Conservation (phyloP, 2,888 invertebrate species). For the Agonopterix heracliana region DNA sequence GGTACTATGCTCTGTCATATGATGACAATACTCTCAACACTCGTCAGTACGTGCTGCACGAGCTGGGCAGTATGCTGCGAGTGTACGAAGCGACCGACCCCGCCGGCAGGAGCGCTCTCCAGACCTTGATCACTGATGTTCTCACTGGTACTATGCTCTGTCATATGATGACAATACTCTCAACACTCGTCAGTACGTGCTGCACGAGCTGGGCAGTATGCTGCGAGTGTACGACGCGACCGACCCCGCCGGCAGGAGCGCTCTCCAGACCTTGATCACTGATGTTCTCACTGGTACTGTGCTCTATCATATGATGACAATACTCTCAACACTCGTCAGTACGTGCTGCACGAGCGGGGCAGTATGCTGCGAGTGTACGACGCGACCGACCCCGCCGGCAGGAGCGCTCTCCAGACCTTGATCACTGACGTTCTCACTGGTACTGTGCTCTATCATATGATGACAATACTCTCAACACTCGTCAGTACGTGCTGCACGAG, state of each 20-base stretch:
- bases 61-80: too few species aligned
- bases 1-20: too few species aligned
- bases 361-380: slow-evolving; percentile 74
- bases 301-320: slow-evolving; percentile 45
- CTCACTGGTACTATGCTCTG: too few species aligned
- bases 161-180: too few species aligned
- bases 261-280: too few species aligned
- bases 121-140: slow-evolving; percentile 50
- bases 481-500: slow-evolving; percentile 73
- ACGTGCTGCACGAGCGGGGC: slow-evolving; percentile 52
- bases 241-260: too few species aligned
- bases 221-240: too few species aligned
- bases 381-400: slow-evolving; percentile 74
- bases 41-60: slow-evolving; percentile 75
- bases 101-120: slow-evolving; percentile 57
- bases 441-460: slow-evolving; percentile 12
- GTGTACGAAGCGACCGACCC: slow-evolving; percentile 78
- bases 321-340: slow-evolving; percentile 61
- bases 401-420: slow-evolving; percentile 49
- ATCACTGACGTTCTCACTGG: slow-evolving; percentile 54
- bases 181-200: too few species aligned
- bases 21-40: too few species aligned
- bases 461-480: slow-evolving; percentile 44
- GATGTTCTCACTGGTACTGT: too few species aligned
- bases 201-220: too few species aligned